Conservation (phyloP, 1,140 invertebrate species). For the Cydia pomonella region DNA sequence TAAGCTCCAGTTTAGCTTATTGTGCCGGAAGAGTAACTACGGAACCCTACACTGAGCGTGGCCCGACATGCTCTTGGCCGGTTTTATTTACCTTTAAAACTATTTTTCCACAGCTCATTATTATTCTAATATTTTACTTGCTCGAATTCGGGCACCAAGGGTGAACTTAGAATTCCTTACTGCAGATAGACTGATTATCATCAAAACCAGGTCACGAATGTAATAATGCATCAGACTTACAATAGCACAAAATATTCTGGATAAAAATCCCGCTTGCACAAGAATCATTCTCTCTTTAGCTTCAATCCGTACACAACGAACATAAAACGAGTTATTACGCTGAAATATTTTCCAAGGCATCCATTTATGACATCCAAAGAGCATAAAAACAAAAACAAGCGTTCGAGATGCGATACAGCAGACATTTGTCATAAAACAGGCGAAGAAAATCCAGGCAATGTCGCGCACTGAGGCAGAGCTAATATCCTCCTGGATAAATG, state of each 20-base stretch:
- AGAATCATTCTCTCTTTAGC: background rate
- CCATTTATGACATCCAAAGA: slow-evolving; percentile 11
- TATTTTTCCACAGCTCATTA: too few relatives aligned
- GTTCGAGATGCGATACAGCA: slow-evolving; percentile 22
- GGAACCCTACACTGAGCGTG: too few relatives aligned
- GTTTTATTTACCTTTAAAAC: too few relatives aligned
- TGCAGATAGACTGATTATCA: background rate
- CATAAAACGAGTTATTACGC: slow-evolving; percentile 25
- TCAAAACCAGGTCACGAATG: background rate
- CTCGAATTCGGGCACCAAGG: too few relatives aligned
- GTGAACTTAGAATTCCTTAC: too few relatives aligned
- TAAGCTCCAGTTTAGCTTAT: too few relatives aligned
- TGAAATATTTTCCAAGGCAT: slow-evolving; percentile 23
- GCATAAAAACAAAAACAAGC: slow-evolving; percentile 17
- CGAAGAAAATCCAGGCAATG: slow-evolving; percentile 38
- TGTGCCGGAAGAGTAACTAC: too few relatives aligned
- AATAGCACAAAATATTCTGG: background rate
- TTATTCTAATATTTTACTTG: too few relatives aligned
- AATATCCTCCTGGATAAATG: slow-evolving; percentile 47
- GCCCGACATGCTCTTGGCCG: too few relatives aligned
- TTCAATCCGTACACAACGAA: slow-evolving; percentile 13
- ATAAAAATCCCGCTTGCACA: background rate
- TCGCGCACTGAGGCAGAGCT: slow-evolving; percentile 49
- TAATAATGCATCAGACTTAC: background rate
- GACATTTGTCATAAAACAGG: slow-evolving; percentile 30